phyloP scores from a whole-genome alignment of 2,888 invertebrate species.

The Cosmorhoe ocellata region DNA sequence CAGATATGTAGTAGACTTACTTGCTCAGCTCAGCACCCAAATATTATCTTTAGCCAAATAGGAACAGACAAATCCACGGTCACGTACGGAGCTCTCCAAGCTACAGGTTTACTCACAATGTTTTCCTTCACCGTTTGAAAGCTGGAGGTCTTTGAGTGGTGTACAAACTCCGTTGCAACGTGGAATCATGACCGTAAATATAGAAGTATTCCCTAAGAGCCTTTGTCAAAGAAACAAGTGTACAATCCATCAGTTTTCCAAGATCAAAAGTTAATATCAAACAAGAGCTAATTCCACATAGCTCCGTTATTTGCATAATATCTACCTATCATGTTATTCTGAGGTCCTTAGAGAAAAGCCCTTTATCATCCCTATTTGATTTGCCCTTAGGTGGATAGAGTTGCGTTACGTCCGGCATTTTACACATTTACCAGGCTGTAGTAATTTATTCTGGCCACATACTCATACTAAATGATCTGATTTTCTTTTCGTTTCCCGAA shows the following conservation, averaged over 20 bases:
- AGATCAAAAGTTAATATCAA: slow-evolving; percentile 17
- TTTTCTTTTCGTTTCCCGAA: too few relatives aligned
- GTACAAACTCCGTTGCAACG: too few relatives aligned
- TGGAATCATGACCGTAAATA: background rate
- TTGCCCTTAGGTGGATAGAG: slow-evolving; percentile 18
- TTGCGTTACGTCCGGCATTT: background rate
- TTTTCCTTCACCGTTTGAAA: too few relatives aligned
- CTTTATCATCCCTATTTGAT: slow-evolving; percentile 43
- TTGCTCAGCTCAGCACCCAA: too few relatives aligned
- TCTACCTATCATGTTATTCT: slow-evolving; percentile 28
- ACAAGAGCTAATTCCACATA: slow-evolving; percentile 11
- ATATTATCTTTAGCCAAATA: too few relatives aligned
- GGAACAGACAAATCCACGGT: too few relatives aligned
- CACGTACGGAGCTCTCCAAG: too few relatives aligned
- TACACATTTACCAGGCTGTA: background rate
- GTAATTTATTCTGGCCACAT: background rate
- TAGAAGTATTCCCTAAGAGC: background rate
- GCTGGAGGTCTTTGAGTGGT: too few relatives aligned
- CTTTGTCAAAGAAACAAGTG: background rate
- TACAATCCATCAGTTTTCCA: background rate
- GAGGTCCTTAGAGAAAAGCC: slow-evolving; percentile 32
- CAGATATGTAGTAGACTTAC: too few relatives aligned
- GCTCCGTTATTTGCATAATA: slow-evolving; percentile 32
- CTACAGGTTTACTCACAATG: too few relatives aligned
- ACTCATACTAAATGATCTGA: too few relatives aligned